Evolutionary conservation across 2,888 invertebrate genomes (phyloP), one percentile per base, ranked within the genome.

Genomic region (Eucriotettix oculatus): DNA sequence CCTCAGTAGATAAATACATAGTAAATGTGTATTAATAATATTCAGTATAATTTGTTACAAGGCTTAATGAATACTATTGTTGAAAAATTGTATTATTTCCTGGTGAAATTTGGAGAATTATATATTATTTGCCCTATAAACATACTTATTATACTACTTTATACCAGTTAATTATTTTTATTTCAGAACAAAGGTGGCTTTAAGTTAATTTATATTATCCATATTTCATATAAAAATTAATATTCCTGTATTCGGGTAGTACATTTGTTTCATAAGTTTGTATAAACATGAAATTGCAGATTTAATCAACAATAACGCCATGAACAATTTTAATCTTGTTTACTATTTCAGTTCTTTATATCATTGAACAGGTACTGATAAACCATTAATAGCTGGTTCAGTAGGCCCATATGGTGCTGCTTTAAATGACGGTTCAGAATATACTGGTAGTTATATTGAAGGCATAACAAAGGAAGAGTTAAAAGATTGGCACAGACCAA

Each of bases 391-490:
- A 56, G 90, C 89, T 40, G 96, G 92, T 0, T 90, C 94, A 0
- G 85, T 95, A 63, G 96, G 96, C 0, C 92, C 96, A 0, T 96
- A 90, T 71, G 96, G 95, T 0, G 95, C 95, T 0, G 86, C 84
- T 68, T 77, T 92, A 48, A 87, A 88, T 69, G 92, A 97, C 72
- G 90, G 89, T 11, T 95, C 95, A 0, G 97, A 97, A 71, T 97
- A 96, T 72, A 85, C 84, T n/a, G 96, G 96, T 16, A 79, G 80
- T 62, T 91, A 90, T 70, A 84, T 85, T 0, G 80, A 83, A 63
- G 80, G 75, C 59, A 82, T 87, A 1, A 72, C 58, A 41, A 53
- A 52, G 42, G 77, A 85, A 76, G 80, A 77, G 29, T 82, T 96
- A 71, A 82, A 80, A 56, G 82, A 86, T 54, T 94, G 93, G 90